These are phyloP conservation scores for Neosilurus mollespiculum DNA, from an alignment of 2,797 vertebrate species.

Conservation along the genomic window DNA sequence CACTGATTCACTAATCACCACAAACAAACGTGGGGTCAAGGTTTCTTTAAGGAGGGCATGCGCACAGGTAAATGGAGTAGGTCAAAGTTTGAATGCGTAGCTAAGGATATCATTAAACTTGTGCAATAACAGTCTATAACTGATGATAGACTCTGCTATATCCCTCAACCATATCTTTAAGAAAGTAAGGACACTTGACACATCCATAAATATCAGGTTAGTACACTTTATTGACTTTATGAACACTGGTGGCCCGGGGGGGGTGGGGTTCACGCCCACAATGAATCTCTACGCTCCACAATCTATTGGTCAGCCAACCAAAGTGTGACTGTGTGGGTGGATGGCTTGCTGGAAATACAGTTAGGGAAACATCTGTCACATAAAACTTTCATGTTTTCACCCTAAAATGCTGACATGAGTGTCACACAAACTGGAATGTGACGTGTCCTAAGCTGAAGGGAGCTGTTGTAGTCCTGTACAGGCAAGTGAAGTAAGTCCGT, in stretches of 20 bases:
- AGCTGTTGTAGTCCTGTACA: slow-evolving; percentile 16
- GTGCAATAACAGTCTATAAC: slow-evolving; percentile 19
- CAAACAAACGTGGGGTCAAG: slow-evolving; percentile 53
- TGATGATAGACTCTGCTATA: neutral
- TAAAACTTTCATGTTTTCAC: slow-evolving; percentile 18
- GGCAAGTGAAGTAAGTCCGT: slow-evolving; percentile 56
- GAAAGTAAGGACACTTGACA: neutral
- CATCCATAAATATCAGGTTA: neutral
- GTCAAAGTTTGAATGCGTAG: slow-evolving; percentile 49
- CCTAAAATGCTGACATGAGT: slow-evolving; percentile 27
- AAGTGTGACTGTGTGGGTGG: slow-evolving; percentile 14
- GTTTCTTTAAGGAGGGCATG: slow-evolving; percentile 51
- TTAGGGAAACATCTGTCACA: slow-evolving; percentile 17
- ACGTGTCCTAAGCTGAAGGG: neutral
- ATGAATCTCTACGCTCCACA: neutral
- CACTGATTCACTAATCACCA: slow-evolving; percentile 42
- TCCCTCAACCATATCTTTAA: neutral
- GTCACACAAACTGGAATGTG: neutral
- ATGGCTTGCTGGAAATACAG: slow-evolving; percentile 31
- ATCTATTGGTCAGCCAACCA: slow-evolving; percentile 11
- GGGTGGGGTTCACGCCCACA: neutral
- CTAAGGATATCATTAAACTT: slow-evolving; percentile 32
- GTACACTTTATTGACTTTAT: neutral
- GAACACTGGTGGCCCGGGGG: neutral
- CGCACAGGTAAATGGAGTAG: slow-evolving; percentile 19